phyloP scores from a whole-genome alignment of 92 coral and sea anemone genomes.

The Isaurus tuberculatus region DNA sequence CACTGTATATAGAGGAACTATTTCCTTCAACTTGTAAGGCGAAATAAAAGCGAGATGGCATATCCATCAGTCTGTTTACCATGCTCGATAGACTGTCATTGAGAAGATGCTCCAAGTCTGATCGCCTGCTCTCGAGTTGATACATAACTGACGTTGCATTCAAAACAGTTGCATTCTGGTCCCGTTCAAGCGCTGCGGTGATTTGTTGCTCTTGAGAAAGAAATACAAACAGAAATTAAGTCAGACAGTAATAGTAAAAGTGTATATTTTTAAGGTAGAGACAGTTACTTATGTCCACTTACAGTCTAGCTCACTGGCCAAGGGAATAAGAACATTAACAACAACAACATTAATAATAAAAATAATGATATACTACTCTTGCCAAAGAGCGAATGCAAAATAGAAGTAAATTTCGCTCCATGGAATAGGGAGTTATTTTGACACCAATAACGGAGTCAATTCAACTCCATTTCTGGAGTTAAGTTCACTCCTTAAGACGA shows the following conservation, averaged over 20 bases:
- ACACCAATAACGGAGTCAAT: too few relatives aligned
- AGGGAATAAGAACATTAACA: too few relatives aligned
- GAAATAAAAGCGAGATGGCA: conserved; percentile 38
- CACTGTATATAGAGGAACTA: conserved; percentile 46
- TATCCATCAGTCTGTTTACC: conserved; percentile 23
- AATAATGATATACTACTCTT: too few relatives aligned
- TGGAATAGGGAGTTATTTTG: too few relatives aligned
- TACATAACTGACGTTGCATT: conserved; percentile 41
- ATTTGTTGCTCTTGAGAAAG: conserved; percentile 39
- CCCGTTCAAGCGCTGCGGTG: conserved; percentile 8
- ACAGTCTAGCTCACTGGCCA: too few relatives aligned
- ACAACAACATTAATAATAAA: too few relatives aligned
- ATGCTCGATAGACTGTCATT: not conserved
- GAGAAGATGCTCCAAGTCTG: conserved; percentile 21
- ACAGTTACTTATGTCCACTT: too few relatives aligned
- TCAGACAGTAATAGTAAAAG: not conserved
- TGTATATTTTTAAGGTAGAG: too few relatives aligned
- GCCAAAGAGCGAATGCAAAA: too few relatives aligned
- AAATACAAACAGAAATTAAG: not conserved
- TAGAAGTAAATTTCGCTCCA: too few relatives aligned
- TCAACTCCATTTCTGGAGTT: too few relatives aligned
- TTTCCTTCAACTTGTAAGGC: conserved; percentile 49
- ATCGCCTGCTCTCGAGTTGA: conserved; percentile 16
- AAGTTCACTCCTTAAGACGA: too few relatives aligned
- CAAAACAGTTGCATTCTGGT: conserved; percentile 15